Conservation (phyloP, 2,113 vertebrate genomes). For the Lepus americanus region DNA sequence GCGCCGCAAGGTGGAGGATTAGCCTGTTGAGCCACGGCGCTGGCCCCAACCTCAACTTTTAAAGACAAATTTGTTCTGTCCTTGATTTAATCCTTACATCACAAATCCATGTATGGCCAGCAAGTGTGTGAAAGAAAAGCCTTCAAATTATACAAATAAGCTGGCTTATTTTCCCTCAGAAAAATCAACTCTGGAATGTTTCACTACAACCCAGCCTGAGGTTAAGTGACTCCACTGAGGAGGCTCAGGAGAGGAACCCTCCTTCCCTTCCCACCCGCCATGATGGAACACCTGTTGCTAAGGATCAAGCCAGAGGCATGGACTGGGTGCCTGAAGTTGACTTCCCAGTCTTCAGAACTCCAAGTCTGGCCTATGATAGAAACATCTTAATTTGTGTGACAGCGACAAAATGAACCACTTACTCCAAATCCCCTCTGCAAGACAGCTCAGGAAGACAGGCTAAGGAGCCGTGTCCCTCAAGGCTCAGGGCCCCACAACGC, state of each 20-base stretch:
- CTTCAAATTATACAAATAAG: neutral
- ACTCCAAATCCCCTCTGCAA: neutral
- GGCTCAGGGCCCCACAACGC: neutral
- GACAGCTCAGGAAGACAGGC: neutral
- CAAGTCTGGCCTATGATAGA: neutral
- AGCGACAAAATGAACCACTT: neutral
- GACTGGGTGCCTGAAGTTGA: neutral
- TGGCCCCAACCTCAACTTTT: no score
- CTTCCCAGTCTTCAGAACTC: neutral
- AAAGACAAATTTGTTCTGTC: neutral
- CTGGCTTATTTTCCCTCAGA: neutral
- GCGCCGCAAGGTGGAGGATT: no score
- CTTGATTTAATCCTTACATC: neutral
- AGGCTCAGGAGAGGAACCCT: neutral
- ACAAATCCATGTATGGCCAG: neutral
- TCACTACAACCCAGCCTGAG: neutral
- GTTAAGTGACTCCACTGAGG: neutral
- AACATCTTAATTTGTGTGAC: neutral
- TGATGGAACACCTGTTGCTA: neutral
- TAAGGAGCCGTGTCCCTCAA: neutral
- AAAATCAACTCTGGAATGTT: constrained; percentile 7
- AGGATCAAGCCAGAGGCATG: neutral
- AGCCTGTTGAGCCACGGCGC: no score
- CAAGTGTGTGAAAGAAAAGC: neutral
- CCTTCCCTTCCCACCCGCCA: neutral